Percentiles rank a stretch among this genome's conserved stretches.
Evolutionary conservation across 2,888 invertebrate genomes (phyloP).

Genomic region (Scaptodrosophila latifasciaeformis): DNA sequence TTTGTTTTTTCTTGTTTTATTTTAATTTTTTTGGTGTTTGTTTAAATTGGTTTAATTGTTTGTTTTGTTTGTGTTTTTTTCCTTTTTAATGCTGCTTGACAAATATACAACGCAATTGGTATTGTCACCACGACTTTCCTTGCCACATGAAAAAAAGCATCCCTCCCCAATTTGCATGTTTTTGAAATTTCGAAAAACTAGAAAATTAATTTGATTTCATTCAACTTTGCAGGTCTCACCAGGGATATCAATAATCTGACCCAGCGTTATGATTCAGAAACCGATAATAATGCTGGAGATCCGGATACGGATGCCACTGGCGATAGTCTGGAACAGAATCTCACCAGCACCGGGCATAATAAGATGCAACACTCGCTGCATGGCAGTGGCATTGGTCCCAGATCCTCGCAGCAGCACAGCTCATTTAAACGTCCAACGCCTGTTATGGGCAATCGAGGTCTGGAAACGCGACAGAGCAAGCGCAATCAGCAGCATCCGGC

Average conservation of each 20-base stretch:
- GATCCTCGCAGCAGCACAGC: constrained; percentile 74
- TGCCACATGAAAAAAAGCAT: constrained; percentile 9
- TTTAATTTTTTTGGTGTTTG: constrained; percentile 18
- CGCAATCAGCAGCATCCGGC: constrained; percentile 71
- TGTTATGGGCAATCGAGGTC: constrained; percentile 79
- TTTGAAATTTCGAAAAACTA: background rate
- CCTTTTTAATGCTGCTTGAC: constrained; percentile 35
- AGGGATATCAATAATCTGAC: constrained; percentile 73
- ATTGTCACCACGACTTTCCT: constrained; percentile 37
- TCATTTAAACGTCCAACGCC: constrained; percentile 78
- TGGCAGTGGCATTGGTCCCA: constrained; percentile 66
- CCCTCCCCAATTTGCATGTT: background rate
- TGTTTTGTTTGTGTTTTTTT: constrained; percentile 14
- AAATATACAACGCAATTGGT: constrained; percentile 52
- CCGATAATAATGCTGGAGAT: constrained; percentile 78
- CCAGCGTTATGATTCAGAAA: constrained; percentile 75
- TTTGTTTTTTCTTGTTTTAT: constrained; percentile 5
- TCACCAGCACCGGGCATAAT: constrained; percentile 51
- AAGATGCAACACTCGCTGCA: constrained; percentile 76
- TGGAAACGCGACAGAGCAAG: constrained; percentile 81
- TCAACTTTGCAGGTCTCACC: constrained; percentile 66
- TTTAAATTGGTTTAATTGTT: constrained; percentile 10
- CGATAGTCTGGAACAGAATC: constrained; percentile 73
- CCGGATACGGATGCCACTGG: constrained; percentile 87
- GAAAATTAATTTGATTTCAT: background rate